phyloP scores from a whole-genome alignment of 1,140 invertebrate species.

The Heliconius melpomene region DNA sequence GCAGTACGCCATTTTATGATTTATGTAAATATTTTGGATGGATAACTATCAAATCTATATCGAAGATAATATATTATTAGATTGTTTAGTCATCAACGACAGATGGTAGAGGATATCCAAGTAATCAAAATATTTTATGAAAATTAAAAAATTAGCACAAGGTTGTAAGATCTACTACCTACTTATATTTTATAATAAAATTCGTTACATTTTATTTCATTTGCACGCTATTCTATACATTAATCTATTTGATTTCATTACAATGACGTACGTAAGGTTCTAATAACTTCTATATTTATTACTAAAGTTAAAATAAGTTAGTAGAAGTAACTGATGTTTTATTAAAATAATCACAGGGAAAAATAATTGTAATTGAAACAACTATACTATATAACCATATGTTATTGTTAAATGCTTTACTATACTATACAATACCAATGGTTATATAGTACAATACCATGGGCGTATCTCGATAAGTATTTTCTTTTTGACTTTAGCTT shows the following conservation, averaged over 20 bases:
- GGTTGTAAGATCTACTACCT: slow-evolving; percentile 40
- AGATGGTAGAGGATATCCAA: slow-evolving; percentile 54
- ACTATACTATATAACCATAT: too few relatives aligned
- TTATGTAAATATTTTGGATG: slow-evolving; percentile 17
- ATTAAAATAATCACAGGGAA: too few relatives aligned
- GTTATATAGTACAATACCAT: too few relatives aligned
- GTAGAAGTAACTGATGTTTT: too few relatives aligned
- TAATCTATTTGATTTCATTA: neutral
- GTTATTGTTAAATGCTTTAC: too few relatives aligned
- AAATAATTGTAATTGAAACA: too few relatives aligned
- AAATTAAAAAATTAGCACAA: slow-evolving; percentile 57
- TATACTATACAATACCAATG: too few relatives aligned
- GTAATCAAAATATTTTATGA: slow-evolving; percentile 57
- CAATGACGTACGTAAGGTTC: too few relatives aligned
- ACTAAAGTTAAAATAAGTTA: too few relatives aligned
- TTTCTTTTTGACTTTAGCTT: too few relatives aligned
- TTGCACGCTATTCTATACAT: neutral
- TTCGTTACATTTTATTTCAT: neutral
- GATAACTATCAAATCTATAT: slow-evolving; percentile 13
- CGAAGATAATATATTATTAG: slow-evolving; percentile 13
- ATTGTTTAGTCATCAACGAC: slow-evolving; percentile 55
- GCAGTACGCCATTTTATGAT: neutral
- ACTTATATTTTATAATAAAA: neutral
- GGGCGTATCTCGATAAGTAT: too few relatives aligned
- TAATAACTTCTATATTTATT: too few relatives aligned